Conservation (phyloP, 2,113 vertebrate genomes). For the Spilogale gracilis region DNA sequence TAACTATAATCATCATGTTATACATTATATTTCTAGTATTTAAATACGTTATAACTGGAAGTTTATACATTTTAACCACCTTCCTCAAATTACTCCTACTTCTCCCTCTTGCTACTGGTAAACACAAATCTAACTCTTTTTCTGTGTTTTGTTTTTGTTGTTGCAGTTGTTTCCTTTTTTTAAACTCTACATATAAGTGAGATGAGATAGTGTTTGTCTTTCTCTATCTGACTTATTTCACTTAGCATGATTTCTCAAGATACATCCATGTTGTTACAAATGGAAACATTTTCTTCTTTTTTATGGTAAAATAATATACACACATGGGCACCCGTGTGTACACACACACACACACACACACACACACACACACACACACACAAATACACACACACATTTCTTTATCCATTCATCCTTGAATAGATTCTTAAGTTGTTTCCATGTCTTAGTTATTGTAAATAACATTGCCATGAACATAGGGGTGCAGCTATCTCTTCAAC, state of each 20-base stretch:
- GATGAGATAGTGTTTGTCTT: background rate
- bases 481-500: background rate
- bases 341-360: background rate
- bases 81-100: background rate
- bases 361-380: background rate
- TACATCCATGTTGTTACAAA: background rate
- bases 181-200: background rate
- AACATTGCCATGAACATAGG: background rate
- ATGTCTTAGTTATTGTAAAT: background rate
- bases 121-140: background rate
- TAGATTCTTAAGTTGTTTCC: background rate
- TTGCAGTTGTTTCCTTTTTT: background rate
- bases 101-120: background rate
- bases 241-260: background rate
- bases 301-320: background rate
- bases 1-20: background rate
- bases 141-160: background rate
- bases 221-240: background rate
- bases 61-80: background rate
- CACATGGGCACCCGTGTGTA: background rate
- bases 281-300: background rate
- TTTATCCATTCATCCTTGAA: background rate
- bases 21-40: background rate
- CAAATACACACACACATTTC: background rate
- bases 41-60: background rate